phyloP scores from a whole-genome alignment of 2,797 vertebrate species.

The Nothura maculosa region DNA sequence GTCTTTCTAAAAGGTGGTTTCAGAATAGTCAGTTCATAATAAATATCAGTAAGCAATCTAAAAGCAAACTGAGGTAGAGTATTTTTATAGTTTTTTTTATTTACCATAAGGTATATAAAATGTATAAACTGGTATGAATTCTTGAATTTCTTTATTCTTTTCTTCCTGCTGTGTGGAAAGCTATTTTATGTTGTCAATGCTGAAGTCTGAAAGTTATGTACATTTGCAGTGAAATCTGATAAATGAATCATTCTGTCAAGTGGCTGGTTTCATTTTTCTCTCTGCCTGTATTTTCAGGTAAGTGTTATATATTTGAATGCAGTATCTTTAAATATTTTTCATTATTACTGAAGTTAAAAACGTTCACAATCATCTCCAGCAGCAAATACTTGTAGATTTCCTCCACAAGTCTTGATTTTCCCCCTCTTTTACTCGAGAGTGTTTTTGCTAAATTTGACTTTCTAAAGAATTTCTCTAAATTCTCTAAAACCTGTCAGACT shows the following conservation, averaged over 20 bases:
- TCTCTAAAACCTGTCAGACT: not conserved
- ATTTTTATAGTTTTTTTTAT: not conserved
- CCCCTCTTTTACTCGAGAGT: not conserved
- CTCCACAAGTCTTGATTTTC: not conserved
- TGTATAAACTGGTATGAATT: too few relatives aligned
- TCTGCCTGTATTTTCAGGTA: constrained; percentile 66
- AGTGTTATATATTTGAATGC: constrained; percentile 53
- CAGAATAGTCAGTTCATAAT: not conserved
- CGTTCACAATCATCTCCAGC: not conserved
- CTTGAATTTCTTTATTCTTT: constrained; percentile 46
- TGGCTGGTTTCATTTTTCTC: constrained; percentile 26
- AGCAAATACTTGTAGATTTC: constrained; percentile 15
- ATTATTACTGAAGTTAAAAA: not conserved
- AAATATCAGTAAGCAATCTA: not conserved
- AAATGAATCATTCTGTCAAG: constrained; percentile 55
- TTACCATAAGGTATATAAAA: not conserved
- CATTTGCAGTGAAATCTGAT: constrained; percentile 42
- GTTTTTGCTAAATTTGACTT: not conserved
- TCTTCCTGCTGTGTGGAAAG: constrained; percentile 19
- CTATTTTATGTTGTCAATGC: constrained; percentile 38
- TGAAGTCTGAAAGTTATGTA: constrained; percentile 30
- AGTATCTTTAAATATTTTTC: constrained; percentile 40
- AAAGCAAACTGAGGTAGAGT: not conserved
- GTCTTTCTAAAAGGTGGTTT: not conserved
- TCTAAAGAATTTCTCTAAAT: not conserved